Evolutionary conservation across 2,113 vertebrate species (phyloP), one percentile per base, ranked within the genome.

Genomic region (Paradoxurus hermaphroditus): DNA sequence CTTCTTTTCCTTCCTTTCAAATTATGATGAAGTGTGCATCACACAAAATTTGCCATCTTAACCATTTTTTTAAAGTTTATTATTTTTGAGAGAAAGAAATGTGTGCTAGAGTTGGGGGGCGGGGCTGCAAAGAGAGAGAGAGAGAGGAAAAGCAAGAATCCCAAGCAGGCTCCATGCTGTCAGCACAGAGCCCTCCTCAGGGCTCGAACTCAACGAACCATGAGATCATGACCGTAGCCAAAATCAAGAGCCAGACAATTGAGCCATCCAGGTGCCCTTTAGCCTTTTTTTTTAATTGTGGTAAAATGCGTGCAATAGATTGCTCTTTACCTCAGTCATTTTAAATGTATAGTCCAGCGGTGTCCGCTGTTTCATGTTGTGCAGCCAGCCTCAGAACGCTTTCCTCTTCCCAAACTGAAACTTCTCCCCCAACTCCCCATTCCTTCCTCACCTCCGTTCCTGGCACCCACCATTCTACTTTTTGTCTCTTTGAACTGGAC

Each of bases 381-480:
- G 41, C 4, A 6, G 13, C 29, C 25, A 31, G 23, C 27, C 49
- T 85, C 49, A 31, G 34, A 16, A 15, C 68, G 15, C 16, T 7
- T 9, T 63, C 77, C 8, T 70, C 31, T 46, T 77, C n/a, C 87
- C 36, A n/a, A 14, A 46, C 29, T 82, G 82, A 36, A 15, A 10
- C 36, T 31, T 25, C 5, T 8, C 23, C 31, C 56, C 10, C 15
- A 21, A 49, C 34, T 41, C 67, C 9, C n/a, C 29, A 14, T 59
- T 10, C 39, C 19, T 12, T 49, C 29, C 21, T 7, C 36, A 3
- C 21, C 46, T 12, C 27, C 0, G 6, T 0, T 51, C 62, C 27
- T 5, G 19, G 41, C 19, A 36, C 0, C 31, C n/a, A 6, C 34
- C n/a, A 6, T 36, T 15, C 39, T n/a, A 1, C 75, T 56, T 31